phyloP scores from a whole-genome alignment of 23 tunicate genomes.

The Ciona savignyi region DNA sequence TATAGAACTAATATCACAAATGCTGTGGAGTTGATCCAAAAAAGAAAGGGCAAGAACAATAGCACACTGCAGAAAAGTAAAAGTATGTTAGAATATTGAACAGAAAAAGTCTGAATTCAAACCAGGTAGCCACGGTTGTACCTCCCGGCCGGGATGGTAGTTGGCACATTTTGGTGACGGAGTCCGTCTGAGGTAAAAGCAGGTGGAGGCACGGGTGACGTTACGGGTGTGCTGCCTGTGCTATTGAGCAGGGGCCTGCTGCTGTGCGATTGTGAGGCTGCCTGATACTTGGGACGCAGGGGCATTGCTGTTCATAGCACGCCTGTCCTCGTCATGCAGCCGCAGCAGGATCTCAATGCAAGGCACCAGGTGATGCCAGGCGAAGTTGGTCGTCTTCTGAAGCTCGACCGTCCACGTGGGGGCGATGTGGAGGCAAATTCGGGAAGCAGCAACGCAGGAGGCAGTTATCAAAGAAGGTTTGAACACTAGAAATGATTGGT shows the following conservation, averaged over 20 bases:
- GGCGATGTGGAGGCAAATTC: slow-evolving; percentile 76
- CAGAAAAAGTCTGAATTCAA: slow-evolving; percentile 1
- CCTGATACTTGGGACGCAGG: slow-evolving; percentile 1
- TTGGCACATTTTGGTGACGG: background rate
- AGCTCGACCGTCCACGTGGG: slow-evolving; percentile 81
- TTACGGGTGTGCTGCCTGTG: slow-evolving; percentile 56
- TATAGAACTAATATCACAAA: too few species aligned
- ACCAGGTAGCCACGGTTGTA: slow-evolving; percentile 37
- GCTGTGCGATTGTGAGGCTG: background rate
- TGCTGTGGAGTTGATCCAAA: too few species aligned
- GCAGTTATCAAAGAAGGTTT: slow-evolving; percentile 77
- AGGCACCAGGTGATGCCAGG: slow-evolving; percentile 73
- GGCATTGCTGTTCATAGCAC: slow-evolving; percentile 29
- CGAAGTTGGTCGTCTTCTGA: slow-evolving; percentile 31
- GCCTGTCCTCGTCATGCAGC: slow-evolving; percentile 50
- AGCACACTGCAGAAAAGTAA: background rate
- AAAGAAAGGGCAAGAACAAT: background rate
- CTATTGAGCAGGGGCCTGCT: slow-evolving; percentile 30
- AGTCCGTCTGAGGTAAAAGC: background rate
- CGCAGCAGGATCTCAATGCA: slow-evolving; percentile 75
- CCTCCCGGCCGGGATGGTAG: slow-evolving; percentile 8
- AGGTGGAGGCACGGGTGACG: slow-evolving; percentile 39
- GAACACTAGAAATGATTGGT: slow-evolving; percentile 71
- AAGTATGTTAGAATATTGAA: background rate
- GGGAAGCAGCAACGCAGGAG: slow-evolving; percentile 72